A percentile compares a stretch with the other conserved stretches of the same genome.
phyloP scores from a whole-genome alignment of 2,113 vertebrate species.

The Machaerirhynchus nigripectus region DNA sequence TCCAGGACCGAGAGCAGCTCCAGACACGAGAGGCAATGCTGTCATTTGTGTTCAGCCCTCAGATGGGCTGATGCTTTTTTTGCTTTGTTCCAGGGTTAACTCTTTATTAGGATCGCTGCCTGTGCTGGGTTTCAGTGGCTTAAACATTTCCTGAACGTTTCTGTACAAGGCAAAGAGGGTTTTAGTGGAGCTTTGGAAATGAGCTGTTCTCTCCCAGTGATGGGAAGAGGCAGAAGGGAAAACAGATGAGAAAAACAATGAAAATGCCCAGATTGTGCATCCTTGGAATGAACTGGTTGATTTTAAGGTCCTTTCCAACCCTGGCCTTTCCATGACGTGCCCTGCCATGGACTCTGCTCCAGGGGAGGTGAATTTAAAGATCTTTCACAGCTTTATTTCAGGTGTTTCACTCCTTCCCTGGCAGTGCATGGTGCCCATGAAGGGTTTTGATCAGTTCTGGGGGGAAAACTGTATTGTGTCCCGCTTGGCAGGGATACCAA shows the following conservation, averaged over 20 bases:
- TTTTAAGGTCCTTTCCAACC: not conserved
- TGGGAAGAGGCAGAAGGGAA: not conserved
- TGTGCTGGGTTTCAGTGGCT: not conserved
- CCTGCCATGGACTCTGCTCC: not conserved
- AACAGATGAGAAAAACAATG: not conserved
- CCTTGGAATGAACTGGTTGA: not conserved
- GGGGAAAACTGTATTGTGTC: not conserved
- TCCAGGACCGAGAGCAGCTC: not conserved
- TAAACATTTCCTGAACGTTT: not conserved
- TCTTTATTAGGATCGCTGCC: not conserved
- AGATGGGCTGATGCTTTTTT: not conserved
- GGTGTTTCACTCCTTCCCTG: not conserved
- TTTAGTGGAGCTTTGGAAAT: not conserved
- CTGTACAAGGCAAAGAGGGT: not conserved
- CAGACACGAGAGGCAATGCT: not conserved
- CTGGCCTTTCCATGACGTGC: not conserved
- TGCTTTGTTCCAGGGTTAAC: not conserved
- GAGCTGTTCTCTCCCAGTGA: not conserved
- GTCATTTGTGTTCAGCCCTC: not conserved
- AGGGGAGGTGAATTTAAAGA: not conserved
- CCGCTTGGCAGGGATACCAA: not conserved
- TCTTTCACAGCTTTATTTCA: not conserved
- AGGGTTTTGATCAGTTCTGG: not conserved
- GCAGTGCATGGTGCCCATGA: not conserved
- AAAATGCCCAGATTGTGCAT: not conserved